Evolutionary conservation across 2,888 invertebrate species (phyloP).

Genomic region (Beris morrisii): DNA sequence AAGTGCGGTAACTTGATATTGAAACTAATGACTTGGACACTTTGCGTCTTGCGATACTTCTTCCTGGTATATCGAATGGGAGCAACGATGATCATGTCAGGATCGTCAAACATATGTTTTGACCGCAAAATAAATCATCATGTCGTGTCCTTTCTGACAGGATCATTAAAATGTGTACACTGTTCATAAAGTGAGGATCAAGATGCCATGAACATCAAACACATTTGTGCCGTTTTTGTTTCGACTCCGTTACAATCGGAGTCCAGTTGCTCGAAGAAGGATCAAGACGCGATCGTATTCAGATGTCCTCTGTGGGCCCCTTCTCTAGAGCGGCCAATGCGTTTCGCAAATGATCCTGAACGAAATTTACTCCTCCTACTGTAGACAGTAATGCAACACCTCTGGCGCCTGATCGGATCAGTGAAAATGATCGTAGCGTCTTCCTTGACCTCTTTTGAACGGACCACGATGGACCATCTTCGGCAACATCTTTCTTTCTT

Average conservation of each 20-base stretch:
- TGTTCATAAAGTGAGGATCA: background rate
- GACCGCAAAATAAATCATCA: conserved; percentile 57
- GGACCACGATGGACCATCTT: too few species aligned
- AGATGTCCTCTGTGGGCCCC: conserved; percentile 13
- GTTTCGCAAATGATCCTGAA: conserved; percentile 40
- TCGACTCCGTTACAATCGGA: background rate
- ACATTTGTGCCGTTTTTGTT: background rate
- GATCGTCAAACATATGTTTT: conserved; percentile 57
- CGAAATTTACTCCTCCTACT: conserved; percentile 35
- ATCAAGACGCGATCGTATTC: background rate
- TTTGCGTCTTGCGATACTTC: conserved; percentile 18
- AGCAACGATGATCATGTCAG: conserved; percentile 36
- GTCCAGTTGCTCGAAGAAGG: background rate
- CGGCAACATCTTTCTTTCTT: background rate
- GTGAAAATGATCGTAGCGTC: conserved; percentile 1
- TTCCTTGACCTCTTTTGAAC: background rate
- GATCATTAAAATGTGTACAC: conserved; percentile 30
- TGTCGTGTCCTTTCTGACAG: conserved; percentile 40
- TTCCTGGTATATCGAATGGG: conserved; percentile 16
- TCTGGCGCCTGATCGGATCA: conserved; percentile 35
- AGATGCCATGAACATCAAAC: background rate
- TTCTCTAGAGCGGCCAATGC: conserved; percentile 22
- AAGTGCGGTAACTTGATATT: conserved; percentile 31
- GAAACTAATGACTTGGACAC: conserved; percentile 34
- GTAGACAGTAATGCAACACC: conserved; percentile 39